phyloP scores from a whole-genome alignment of 2,888 invertebrate genomes.

The Hydrotaea cyrtoneurina region DNA sequence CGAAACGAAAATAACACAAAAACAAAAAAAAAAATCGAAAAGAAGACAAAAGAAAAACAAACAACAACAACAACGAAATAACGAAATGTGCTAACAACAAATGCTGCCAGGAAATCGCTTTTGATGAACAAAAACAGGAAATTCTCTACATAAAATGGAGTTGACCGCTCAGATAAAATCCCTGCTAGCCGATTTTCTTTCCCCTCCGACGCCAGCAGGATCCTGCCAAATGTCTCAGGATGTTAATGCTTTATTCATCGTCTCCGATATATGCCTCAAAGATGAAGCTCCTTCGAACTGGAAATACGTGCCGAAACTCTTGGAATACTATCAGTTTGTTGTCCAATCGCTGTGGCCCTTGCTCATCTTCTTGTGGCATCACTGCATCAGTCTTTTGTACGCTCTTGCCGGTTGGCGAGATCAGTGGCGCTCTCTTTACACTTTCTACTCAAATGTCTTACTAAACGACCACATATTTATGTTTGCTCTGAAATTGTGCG shows the following conservation, averaged over 20 bases:
- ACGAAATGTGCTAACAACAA: conserved; percentile 20
- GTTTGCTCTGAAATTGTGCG: conserved; percentile 71
- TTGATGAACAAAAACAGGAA: not conserved
- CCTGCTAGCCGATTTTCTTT: not conserved
- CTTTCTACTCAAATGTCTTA: conserved; percentile 65
- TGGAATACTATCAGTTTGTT: conserved; percentile 50
- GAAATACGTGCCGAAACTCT: conserved; percentile 59
- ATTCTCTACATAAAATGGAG: conserved; percentile 50
- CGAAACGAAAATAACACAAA: conserved; percentile 52
- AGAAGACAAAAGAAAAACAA: conserved; percentile 33
- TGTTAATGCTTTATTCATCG: conserved; percentile 39
- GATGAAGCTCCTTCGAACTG: conserved; percentile 53
- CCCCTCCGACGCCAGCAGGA: not conserved
- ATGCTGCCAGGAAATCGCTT: not conserved
- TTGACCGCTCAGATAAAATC: conserved; percentile 30
- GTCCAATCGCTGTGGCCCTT: conserved; percentile 60
- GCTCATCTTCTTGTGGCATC: conserved; percentile 49
- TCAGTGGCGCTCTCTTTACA: conserved; percentile 45
- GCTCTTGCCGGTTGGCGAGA: conserved; percentile 58
- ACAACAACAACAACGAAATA: conserved; percentile 32
- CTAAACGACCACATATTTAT: conserved; percentile 73
- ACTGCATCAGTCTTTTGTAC: conserved; percentile 64
- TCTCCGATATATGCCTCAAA: conserved; percentile 48
- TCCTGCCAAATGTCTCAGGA: conserved; percentile 30
- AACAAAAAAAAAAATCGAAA: conserved; percentile 24